These are phyloP conservation scores for Contarinia nasturtii DNA, from an alignment of 1,140 invertebrate genomes.

Conservation along the genomic window DNA sequence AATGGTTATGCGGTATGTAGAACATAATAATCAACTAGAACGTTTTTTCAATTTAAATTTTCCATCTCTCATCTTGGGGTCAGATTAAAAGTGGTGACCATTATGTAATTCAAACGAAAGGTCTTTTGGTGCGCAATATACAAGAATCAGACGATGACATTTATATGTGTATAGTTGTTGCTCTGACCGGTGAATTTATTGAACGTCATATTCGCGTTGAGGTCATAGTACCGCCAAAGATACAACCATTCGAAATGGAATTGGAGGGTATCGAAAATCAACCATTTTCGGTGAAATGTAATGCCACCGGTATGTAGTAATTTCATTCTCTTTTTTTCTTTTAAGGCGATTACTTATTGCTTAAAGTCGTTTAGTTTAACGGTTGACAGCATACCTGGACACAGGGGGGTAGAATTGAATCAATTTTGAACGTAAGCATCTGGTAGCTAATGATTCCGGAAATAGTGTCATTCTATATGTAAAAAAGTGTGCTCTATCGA, in stretches of 20 bases:
- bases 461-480: no score
- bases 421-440: no score
- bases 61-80: no score
- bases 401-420: no score
- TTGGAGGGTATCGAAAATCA: conserved; percentile 61
- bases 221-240: conserved; percentile 58
- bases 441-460: no score
- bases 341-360: no score
- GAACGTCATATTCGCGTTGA: conserved; percentile 58
- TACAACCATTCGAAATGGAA: conserved; percentile 32
- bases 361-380: no score
- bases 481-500: no score
- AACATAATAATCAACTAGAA: no score
- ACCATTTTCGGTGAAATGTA: conserved; percentile 48
- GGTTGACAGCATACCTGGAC: no score
- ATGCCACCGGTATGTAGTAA: conserved; percentile 59
- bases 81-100: conserved; percentile 38
- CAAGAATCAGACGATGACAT: conserved; percentile 62
- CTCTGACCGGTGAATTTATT: conserved; percentile 53
- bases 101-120: conserved; percentile 54
- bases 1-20: conserved; percentile 42
- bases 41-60: no score
- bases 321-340: no score
- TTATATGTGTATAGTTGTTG: conserved; percentile 69
- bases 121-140: conserved; percentile 58